Conservation (phyloP, 2,797 vertebrate genomes). For the Neostethus bicornis region DNA sequence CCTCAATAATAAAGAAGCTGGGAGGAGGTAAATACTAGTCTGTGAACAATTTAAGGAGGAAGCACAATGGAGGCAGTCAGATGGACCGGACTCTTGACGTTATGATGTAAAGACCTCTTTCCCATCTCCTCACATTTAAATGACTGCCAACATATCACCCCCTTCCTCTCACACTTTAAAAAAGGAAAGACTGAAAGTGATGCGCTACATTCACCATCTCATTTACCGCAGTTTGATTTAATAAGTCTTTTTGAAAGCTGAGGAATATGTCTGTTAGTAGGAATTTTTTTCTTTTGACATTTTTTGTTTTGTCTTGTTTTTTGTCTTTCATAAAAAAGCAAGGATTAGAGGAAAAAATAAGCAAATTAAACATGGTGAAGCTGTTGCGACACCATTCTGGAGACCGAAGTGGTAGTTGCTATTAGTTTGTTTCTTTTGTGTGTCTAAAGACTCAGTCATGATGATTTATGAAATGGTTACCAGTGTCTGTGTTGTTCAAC, state of each 20-base stretch:
- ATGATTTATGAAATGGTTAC: too few species aligned
- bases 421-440: too few species aligned
- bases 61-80: slow-evolving; percentile 20
- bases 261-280: slow-evolving; percentile 70
- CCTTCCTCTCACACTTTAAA: slow-evolving; percentile 18
- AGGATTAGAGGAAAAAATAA: slow-evolving; percentile 40
- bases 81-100: slow-evolving; percentile 23
- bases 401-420: slow-evolving; percentile 37
- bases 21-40: slow-evolving; percentile 19
- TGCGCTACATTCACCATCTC: slow-evolving; percentile 72
- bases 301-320: slow-evolving; percentile 62
- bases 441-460: too few species aligned
- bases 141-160: slow-evolving; percentile 60
- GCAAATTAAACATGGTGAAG: slow-evolving; percentile 79
- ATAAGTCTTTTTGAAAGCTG: slow-evolving; percentile 58
- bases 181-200: slow-evolving; percentile 66
- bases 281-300: slow-evolving; percentile 61
- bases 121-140: slow-evolving; percentile 22
- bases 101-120: slow-evolving; percentile 29
- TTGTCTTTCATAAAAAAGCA: slow-evolving; percentile 72
- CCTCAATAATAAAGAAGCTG: neutral
- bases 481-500: slow-evolving; percentile 23
- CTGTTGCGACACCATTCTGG: slow-evolving; percentile 64
- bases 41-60: slow-evolving; percentile 6
- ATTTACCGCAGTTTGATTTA: slow-evolving; percentile 61